Evolutionary conservation across 2,888 invertebrate species (phyloP).

Genomic region (Bombylius discolor): DNA sequence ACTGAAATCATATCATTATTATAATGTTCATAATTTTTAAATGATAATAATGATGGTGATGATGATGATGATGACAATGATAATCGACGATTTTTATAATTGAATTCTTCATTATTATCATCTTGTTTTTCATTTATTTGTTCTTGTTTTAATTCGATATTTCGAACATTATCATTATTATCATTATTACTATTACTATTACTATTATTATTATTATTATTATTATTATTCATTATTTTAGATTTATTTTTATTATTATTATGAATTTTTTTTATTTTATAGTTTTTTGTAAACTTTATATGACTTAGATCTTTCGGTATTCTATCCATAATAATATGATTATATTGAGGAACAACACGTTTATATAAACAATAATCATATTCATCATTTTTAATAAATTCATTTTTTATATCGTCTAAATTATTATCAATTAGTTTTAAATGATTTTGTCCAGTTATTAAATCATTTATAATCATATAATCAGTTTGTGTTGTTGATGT

Average conservation of each 20-base stretch:
- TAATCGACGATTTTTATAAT: no score
- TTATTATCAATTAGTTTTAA: not conserved
- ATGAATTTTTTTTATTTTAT: slow-evolving; percentile 11
- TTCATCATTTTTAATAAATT: slow-evolving; percentile 4
- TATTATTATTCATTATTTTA: not conserved
- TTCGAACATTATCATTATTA: not conserved
- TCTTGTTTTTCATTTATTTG: no score
- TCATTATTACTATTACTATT: slow-evolving; percentile 11
- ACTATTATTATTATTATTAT: slow-evolving; percentile 5
- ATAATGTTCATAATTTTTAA: no score
- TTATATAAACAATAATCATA: slow-evolving; percentile 11
- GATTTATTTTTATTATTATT: not conserved
- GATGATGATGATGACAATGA: no score
- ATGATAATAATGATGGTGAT: no score
- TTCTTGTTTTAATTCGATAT: no score
- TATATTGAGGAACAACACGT: slow-evolving; percentile 32
- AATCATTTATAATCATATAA: not conserved
- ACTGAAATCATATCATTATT: no score
- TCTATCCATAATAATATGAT: slow-evolving; percentile 25
- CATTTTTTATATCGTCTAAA: slow-evolving; percentile 2
- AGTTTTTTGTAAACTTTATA: slow-evolving; percentile 18
- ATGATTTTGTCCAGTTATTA: not conserved
- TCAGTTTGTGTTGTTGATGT: not conserved
- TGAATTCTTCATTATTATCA: no score
- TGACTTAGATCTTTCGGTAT: slow-evolving; percentile 29